These are phyloP conservation scores for Chondrilla cf. caribensis DNA, from an alignment of 37 sponge, comb jelly and placozoan genomes.

Conservation along the genomic window DNA sequence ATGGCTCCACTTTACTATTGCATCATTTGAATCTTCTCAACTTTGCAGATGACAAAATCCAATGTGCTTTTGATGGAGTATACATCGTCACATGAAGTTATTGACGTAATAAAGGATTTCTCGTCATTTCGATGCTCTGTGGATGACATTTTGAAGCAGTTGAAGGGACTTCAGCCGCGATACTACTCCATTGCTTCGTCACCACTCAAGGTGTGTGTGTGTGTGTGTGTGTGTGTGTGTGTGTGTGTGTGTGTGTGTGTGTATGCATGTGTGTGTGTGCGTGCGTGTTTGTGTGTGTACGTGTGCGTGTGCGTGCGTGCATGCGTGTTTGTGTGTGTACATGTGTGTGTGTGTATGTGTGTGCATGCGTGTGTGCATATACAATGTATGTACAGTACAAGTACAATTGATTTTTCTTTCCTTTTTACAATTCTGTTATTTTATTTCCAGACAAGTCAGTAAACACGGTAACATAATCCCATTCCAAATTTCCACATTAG, in stretches of 20 bases:
- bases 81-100: conserved; percentile 30
- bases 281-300: neutral
- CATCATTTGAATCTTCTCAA: too few relatives aligned
- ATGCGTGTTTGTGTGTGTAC: neutral
- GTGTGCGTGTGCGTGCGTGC: neutral
- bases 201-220: conserved; percentile 28
- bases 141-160: conserved; percentile 29
- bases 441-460: too few relatives aligned
- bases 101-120: conserved; percentile 47
- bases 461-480: too few relatives aligned
- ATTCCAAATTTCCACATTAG: conserved; percentile 22
- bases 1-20: too few relatives aligned
- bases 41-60: conserved; percentile 34
- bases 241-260: conserved; percentile 23
- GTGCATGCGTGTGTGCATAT: conserved; percentile 3
- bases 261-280: neutral
- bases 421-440: too few relatives aligned
- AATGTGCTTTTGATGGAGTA: conserved; percentile 31
- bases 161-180: conserved; percentile 46
- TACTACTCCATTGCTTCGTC: conserved; percentile 70
- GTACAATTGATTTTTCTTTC: too few relatives aligned
- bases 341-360: neutral
- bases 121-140: conserved; percentile 29
- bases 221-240: conserved; percentile 47
- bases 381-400: too few relatives aligned